Evolutionary conservation across 2,888 invertebrate genomes (phyloP).

Genomic region (Oscheius sp.): DNA sequence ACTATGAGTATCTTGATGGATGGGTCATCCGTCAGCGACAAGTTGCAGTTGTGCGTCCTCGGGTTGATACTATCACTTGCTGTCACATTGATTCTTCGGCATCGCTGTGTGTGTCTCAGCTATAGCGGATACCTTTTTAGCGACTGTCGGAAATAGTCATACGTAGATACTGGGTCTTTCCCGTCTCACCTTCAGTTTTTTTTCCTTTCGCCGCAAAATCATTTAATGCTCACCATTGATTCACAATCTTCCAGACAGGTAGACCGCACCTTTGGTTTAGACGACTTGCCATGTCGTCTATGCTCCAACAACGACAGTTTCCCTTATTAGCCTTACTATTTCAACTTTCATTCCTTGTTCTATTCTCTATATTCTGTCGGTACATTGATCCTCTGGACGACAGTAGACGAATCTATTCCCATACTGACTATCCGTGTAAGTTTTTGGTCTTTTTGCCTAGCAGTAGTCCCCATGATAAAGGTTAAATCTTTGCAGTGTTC

Average conservation of each 20-base stretch:
- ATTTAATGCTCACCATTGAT: too few relatives aligned
- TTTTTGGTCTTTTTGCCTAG: constrained; percentile 6
- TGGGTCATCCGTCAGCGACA: neutral
- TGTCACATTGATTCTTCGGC: constrained; percentile 22
- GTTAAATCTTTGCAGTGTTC: constrained; percentile 60
- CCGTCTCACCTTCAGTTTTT: too few relatives aligned
- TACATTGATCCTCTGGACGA: constrained; percentile 65
- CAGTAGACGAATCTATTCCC: constrained; percentile 58
- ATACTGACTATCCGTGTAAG: constrained; percentile 66
- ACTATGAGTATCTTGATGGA: neutral
- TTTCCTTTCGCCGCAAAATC: too few relatives aligned
- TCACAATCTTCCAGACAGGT: too few relatives aligned
- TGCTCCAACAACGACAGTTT: constrained; percentile 64
- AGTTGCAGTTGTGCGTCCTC: constrained; percentile 34
- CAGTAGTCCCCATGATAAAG: neutral
- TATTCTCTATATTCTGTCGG: constrained; percentile 62
- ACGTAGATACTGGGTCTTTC: too few relatives aligned
- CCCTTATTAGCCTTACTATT: constrained; percentile 64
- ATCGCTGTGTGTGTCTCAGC: neutral
- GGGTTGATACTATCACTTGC: constrained; percentile 28
- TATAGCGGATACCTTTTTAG: neutral
- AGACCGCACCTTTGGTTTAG: neutral
- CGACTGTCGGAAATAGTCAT: neutral
- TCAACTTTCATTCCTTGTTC: constrained; percentile 64
- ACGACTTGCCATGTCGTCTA: constrained; percentile 41